Base-by-base conservation (phyloP, 2,888 invertebrate genomes). In the Tenthredo amoena region DNA sequence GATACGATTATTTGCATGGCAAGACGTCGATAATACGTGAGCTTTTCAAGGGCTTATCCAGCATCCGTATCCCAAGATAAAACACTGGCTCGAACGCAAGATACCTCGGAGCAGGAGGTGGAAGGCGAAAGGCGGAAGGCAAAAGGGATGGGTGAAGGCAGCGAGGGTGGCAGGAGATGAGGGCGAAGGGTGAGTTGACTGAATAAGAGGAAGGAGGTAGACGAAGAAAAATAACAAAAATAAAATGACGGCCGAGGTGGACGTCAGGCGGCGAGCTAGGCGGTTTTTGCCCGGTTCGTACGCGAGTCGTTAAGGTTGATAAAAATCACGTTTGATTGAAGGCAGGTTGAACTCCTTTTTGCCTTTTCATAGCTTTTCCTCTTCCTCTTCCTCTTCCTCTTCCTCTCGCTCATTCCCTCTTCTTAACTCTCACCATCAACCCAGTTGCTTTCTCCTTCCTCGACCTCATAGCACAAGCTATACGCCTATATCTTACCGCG, bases 241-340 rank as follows among this genome's bases (percentile, higher is more conserved):
- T 68, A 71, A 47, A 83, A 65, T n/a, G 65, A 65, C 47, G 68
- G 47, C 47, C 6, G 50, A 68, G 83, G 68, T 43, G 83, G 68
- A 47, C 26, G 68, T 21, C 34, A 37, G 68, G 83, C 43, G 62
- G 77, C 31, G 47, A 34, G 55, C 77, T 47, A 26, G 55, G 10
- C 34, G 55, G 77, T 68, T 81, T 85, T 79, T 55, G 55, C 72
- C 68, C 21, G 12, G 21, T 26, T 47, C 34, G 50, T 85, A 83
- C 77, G 76, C 85, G 83, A 58, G 77, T 89, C 88, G 88, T 88
- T 87, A 88, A 87, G 87, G 85, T 86, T 86, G 88, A 88, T 88
- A 88, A 89, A 88, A 89, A 88, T 87, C 88, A 85, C 84, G 85
- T 86, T 87, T 87, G 88, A 88, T 89, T 76, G 86, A 87, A 87